Conservation (phyloP, 2,888 invertebrate genomes). For the Coelogynopora nodosa region DNA sequence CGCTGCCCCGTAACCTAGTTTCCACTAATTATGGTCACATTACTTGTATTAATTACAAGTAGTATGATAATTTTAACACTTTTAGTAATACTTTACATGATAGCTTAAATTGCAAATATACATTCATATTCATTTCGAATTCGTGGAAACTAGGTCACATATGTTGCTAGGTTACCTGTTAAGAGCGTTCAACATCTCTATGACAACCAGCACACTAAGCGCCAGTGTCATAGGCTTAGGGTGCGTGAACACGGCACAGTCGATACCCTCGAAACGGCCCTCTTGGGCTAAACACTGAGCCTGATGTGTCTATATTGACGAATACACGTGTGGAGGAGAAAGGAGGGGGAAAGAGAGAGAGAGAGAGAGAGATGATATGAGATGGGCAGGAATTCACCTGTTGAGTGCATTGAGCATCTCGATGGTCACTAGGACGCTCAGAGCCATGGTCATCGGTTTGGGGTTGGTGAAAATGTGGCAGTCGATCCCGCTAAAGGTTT, state of each 20-base stretch:
- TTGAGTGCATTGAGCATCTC: no score
- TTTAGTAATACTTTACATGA: no score
- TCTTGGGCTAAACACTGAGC: slow-evolving; percentile 83
- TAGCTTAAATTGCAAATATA: no score
- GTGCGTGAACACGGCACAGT: slow-evolving; percentile 94
- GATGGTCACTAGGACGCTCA: no score
- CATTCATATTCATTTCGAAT: background rate
- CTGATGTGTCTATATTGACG: slow-evolving; percentile 82
- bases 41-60: background rate
- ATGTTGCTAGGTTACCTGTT: slow-evolving; percentile 72
- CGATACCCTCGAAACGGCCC: slow-evolving; percentile 89
- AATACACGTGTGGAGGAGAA: no score
- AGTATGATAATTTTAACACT: no score
- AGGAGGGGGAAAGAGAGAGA: no score
- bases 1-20: slow-evolving; percentile 1
- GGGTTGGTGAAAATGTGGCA: no score
- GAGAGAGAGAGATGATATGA: no score
- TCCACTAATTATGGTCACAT: background rate
- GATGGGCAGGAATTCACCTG: no score
- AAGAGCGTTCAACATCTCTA: slow-evolving; percentile 99
- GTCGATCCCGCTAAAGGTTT: no score
- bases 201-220: slow-evolving; percentile 95
- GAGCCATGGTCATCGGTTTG: no score
- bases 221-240: slow-evolving; percentile 99
- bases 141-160: background rate